A percentile compares a stretch with the other conserved stretches of the same genome.
These are phyloP conservation scores for Euspilapteryx auroguttella DNA, from an alignment of 2,888 invertebrate species.

Conservation along the genomic window DNA sequence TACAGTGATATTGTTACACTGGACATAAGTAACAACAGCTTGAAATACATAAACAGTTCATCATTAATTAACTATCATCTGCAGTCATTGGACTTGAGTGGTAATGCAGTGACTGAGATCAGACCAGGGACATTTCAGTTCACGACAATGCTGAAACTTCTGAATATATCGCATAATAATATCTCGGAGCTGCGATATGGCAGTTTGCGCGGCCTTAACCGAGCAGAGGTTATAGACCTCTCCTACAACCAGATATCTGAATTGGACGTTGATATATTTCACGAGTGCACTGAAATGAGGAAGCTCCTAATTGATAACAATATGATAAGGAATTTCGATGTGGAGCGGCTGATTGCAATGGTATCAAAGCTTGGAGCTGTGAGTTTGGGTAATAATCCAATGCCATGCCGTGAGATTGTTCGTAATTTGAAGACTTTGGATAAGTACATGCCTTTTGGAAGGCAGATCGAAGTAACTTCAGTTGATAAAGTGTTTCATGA, in stretches of 20 bases:
- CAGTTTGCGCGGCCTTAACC: constrained; percentile 31
- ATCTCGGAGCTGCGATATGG: constrained; percentile 29
- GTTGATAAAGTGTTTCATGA: constrained; percentile 39
- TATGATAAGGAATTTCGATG: constrained; percentile 26
- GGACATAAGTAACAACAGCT: constrained; percentile 25
- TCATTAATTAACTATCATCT: constrained; percentile 22
- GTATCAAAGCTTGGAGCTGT: constrained; percentile 24
- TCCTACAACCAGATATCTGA: constrained; percentile 27
- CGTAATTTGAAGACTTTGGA: constrained; percentile 19
- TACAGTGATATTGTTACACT: constrained; percentile 23
- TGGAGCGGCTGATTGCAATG: constrained; percentile 22
- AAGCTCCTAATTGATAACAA: constrained; percentile 38
- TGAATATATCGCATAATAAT: constrained; percentile 33
- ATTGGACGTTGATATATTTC: constrained; percentile 34
- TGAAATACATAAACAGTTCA: constrained; percentile 18
- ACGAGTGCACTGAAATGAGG: constrained; percentile 32
- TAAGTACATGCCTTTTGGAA: constrained; percentile 12
- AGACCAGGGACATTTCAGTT: constrained; percentile 34
- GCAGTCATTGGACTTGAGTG: constrained; percentile 29
- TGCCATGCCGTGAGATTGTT: constrained; percentile 37
- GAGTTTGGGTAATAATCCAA: constrained; percentile 41
- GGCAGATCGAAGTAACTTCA: constrained; percentile 30
- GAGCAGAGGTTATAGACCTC: constrained; percentile 29
- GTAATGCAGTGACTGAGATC: constrained; percentile 23
- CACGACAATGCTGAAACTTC: constrained; percentile 24